Evolutionary conservation across 2,888 invertebrate genomes (phyloP).

Genomic region (Dascillus cervinus): DNA sequence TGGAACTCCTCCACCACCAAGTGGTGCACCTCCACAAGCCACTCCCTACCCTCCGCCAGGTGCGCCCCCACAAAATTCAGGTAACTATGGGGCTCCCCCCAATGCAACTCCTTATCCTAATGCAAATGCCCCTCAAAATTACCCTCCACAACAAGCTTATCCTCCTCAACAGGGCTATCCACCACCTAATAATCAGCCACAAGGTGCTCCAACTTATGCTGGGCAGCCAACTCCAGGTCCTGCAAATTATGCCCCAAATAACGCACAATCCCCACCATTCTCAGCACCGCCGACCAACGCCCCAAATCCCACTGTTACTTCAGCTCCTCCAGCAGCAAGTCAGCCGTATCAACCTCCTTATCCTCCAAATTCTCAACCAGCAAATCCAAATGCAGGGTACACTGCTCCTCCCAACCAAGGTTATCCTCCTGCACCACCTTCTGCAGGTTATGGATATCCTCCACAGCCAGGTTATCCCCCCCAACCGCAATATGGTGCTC

Average conservation of each 20-base stretch:
- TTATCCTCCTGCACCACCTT: slow-evolving; percentile 34
- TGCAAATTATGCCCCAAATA: slow-evolving; percentile 40
- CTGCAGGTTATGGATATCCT: slow-evolving; percentile 45
- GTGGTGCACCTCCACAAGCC: slow-evolving; percentile 25
- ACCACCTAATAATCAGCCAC: slow-evolving; percentile 49
- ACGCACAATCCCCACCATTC: slow-evolving; percentile 57
- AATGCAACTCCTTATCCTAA: slow-evolving; percentile 36
- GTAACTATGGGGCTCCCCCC: slow-evolving; percentile 33
- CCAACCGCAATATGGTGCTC: slow-evolving; percentile 50
- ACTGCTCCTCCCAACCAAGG: slow-evolving; percentile 39
- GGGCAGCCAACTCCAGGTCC: slow-evolving; percentile 49
- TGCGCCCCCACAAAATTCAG: slow-evolving; percentile 32
- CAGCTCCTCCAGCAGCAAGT: slow-evolving; percentile 46
- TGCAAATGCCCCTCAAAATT: slow-evolving; percentile 31
- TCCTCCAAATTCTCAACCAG: slow-evolving; percentile 42
- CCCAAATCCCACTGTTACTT: slow-evolving; percentile 46
- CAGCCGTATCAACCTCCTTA: slow-evolving; percentile 51
- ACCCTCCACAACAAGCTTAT: slow-evolving; percentile 45
- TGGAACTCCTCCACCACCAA: slow-evolving; percentile 34
- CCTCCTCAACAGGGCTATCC: slow-evolving; percentile 53
- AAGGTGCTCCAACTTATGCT: slow-evolving; percentile 50
- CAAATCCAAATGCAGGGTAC: slow-evolving; percentile 44
- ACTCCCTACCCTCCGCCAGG: slow-evolving; percentile 40
- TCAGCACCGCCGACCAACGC: slow-evolving; percentile 44
- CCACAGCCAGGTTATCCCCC: slow-evolving; percentile 55